A percentile compares a stretch with the other conserved stretches of the same genome.
These are phyloP conservation scores for Dermatophagoides farinae DNA, from an alignment of 1,140 invertebrate species.

Conservation along the genomic window DNA sequence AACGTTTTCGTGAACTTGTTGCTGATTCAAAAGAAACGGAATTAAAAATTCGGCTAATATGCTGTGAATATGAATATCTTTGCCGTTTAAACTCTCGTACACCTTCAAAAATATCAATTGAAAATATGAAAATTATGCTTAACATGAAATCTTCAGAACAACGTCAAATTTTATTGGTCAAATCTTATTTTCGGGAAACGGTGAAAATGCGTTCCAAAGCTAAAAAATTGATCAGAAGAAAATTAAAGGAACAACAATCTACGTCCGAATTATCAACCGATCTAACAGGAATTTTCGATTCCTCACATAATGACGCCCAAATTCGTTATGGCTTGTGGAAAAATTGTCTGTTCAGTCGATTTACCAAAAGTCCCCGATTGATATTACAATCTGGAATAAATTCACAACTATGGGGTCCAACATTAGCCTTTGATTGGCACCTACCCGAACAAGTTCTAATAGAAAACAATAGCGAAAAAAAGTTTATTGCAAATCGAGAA, in stretches of 20 bases:
- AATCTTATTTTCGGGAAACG: background rate
- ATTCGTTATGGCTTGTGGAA: conserved; percentile 8
- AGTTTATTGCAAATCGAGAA: background rate
- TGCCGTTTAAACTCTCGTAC: background rate
- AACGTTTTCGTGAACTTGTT: background rate
- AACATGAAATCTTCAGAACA: conserved; percentile 8
- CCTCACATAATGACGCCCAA: background rate
- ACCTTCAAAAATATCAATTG: background rate
- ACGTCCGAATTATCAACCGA: background rate
- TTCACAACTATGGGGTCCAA: background rate
- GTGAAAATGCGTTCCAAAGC: background rate
- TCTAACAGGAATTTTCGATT: background rate
- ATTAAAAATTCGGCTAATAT: conserved; percentile 1
- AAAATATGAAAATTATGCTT: background rate
- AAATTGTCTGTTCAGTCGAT: background rate
- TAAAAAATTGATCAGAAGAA: conserved; percentile 7
- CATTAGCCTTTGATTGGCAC: conserved; percentile 4
- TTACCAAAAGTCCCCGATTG: background rate
- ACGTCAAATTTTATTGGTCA: background rate
- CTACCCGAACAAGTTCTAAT: background rate
- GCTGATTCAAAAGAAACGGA: background rate
- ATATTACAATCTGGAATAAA: background rate
- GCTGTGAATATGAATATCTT: conserved; percentile 6
- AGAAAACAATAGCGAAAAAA: background rate
- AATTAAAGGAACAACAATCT: background rate